Base-by-base conservation (phyloP, 2,888 invertebrate species). In the Xestoiulus laeticollis region DNA sequence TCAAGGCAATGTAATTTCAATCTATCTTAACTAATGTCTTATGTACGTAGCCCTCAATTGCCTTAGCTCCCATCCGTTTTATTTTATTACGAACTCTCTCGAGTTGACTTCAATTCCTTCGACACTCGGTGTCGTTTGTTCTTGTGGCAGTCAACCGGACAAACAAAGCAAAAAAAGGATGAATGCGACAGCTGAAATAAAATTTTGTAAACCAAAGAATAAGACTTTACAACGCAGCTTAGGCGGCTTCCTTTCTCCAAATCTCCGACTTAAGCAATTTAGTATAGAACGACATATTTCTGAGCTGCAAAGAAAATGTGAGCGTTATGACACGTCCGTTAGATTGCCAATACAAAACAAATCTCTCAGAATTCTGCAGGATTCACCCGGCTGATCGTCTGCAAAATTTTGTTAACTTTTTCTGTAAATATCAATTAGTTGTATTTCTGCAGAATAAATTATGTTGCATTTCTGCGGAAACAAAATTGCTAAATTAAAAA, bases 21-120 rank as follows among this genome's bases (percentile, higher is more conserved):
- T 84, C 43, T 84, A 84, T 84, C 84, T 84, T 84, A 84, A 84
- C 33, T 84, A 84, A 84, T 84, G 84, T 38, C 84, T 43, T 84
- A 32, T 22, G 43, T n/a, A 84, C 84, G 84, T 33, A 68, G 68
- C 26, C 68, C 68, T 68, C 68, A 68, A 68, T 68, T 68, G 68
- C 68, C 26, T 59, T 59, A n/a, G 53, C 53, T 48, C 53, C 53
- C n/a, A 59, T 59, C 26, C n/a, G 68, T 68, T 68, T 68, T 68
- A 68, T 68, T 68, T 68, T 68, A 68, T 68, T 68, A 26, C 68
- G 26, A 12, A 22, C 22, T 68, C 26, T 68, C 68, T 68, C 12
- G 10, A 68, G 68, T 68, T 68, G 68, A 68, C 68, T 68, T 68
- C 68, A 26, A 68, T 68, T 68, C 68, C 68, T 68, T 1, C 8